Conservation (phyloP, 2,797 vertebrate genomes). For the Pseudochromis fuscus region DNA sequence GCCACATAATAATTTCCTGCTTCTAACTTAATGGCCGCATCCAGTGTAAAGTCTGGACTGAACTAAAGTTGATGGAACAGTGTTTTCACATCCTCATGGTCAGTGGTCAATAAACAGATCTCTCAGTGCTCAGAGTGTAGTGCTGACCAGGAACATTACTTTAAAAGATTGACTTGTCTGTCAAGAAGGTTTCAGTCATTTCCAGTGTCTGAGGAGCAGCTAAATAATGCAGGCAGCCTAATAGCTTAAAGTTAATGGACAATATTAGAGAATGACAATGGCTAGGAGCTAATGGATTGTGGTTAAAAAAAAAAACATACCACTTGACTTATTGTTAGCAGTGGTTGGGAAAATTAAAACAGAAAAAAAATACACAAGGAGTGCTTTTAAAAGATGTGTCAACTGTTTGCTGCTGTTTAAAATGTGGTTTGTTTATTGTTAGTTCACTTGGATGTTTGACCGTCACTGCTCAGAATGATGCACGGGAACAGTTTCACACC, state of each 20-base stretch:
- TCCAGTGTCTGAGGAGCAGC: constrained; percentile 44
- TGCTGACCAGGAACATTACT: constrained; percentile 30
- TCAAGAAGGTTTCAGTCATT: constrained; percentile 42
- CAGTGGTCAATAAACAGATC: constrained; percentile 27
- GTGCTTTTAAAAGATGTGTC: background rate
- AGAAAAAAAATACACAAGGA: constrained; percentile 3
- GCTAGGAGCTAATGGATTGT: constrained; percentile 57
- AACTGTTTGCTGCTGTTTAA: background rate
- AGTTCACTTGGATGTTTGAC: no score
- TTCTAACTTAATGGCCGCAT: background rate
- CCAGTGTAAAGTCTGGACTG: background rate
- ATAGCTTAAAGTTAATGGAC: constrained; percentile 65
- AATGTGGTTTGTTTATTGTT: background rate
- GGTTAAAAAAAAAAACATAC: constrained; percentile 47
- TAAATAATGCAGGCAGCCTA: constrained; percentile 77
- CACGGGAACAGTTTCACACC: background rate
- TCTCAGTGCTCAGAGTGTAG: background rate
- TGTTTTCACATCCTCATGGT: constrained; percentile 8
- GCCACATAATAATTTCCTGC: background rate
- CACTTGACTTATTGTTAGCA: constrained; percentile 22
- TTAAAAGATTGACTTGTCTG: constrained; percentile 4
- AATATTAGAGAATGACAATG: constrained; percentile 37
- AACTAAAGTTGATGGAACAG: constrained; percentile 14
- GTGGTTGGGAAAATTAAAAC: background rate
- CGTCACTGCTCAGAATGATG: background rate